These are phyloP conservation scores for Lamellibrachia columna DNA, from an alignment of 2,888 invertebrate species.

Conservation along the genomic window DNA sequence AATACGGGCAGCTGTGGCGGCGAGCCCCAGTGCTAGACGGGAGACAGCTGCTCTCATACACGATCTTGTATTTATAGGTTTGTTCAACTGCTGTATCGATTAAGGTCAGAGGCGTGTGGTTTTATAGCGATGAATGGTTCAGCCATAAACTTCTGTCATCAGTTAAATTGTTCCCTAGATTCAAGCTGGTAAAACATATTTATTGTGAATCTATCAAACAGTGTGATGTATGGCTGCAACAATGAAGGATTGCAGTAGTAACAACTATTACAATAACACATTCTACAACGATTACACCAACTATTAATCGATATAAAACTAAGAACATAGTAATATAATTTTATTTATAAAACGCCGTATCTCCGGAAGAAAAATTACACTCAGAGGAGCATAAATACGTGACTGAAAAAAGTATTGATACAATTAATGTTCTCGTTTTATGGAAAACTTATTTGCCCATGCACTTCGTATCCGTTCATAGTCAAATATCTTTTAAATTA, in stretches of 20 bases:
- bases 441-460: neutral
- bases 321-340: neutral
- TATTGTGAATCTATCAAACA: neutral
- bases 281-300: too few relatives aligned
- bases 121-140: slow-evolving; percentile 10
- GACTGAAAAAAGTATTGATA: neutral
- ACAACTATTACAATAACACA: too few relatives aligned
- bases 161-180: neutral
- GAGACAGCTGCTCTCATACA: neutral
- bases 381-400: too few relatives aligned
- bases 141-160: neutral
- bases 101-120: neutral
- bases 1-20: neutral
- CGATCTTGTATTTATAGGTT: slow-evolving; percentile 5
- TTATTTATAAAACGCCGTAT: too few relatives aligned
- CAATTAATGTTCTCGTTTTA: neutral
- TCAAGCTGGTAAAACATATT: neutral
- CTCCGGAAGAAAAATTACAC: too few relatives aligned
- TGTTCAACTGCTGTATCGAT: neutral
- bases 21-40: neutral
- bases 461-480: neutral
- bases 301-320: neutral
- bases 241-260: neutral
- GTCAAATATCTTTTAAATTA: neutral
- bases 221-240: neutral